phyloP scores from a whole-genome alignment of 1,140 invertebrate species.

The Brachionus angularis region DNA sequence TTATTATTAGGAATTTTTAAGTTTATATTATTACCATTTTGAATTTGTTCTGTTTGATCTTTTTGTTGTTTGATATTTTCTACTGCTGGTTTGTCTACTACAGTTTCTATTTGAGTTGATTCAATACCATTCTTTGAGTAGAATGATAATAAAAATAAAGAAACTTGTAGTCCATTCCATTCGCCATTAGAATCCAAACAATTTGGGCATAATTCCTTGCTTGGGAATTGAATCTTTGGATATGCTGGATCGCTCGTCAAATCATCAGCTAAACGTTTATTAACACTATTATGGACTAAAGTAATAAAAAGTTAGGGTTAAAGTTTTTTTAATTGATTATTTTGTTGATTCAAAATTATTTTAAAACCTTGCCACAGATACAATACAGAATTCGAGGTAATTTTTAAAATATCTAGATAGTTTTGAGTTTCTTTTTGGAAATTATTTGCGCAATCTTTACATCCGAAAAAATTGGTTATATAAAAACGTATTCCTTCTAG shows the following conservation, averaged over 20 bases:
- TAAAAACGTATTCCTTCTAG: constrained; percentile 79
- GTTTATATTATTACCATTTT: too few species aligned
- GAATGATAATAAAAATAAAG: constrained; percentile 1
- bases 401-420: constrained; percentile 66
- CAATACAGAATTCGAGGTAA: constrained; percentile 70
- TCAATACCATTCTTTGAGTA: too few species aligned
- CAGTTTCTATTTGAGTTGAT: too few species aligned
- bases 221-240: constrained; percentile 86
- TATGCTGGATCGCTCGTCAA: constrained; percentile 80
- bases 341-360: constrained; percentile 63
- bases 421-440: constrained; percentile 68
- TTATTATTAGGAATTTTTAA: too few species aligned
- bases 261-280: constrained; percentile 77
- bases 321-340: not conserved
- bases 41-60: too few species aligned
- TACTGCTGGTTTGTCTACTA: too few species aligned
- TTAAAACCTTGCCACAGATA: constrained; percentile 93
- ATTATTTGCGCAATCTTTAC: constrained; percentile 78
- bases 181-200: constrained; percentile 61
- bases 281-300: constrained; percentile 62
- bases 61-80: too few species aligned
- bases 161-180: not conserved
- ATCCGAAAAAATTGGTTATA: constrained; percentile 87
- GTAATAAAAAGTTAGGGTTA: not conserved
- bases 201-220: constrained; percentile 64